Evolutionary conservation across 2,113 vertebrate species (phyloP).

Genomic region (Antigone vipio): DNA sequence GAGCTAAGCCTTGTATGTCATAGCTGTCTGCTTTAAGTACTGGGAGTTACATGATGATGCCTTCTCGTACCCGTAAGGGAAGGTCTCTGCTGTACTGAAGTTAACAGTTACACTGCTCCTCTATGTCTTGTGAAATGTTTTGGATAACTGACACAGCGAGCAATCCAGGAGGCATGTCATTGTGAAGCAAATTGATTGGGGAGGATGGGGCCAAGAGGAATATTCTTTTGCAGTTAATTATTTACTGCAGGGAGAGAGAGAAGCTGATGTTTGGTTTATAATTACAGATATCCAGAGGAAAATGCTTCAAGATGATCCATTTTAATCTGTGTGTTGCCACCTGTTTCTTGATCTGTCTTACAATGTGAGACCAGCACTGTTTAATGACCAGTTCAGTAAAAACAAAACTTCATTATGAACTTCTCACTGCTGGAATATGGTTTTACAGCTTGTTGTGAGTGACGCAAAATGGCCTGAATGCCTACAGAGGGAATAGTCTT

Average conservation of each 20-base stretch:
- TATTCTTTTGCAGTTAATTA: slow-evolving; percentile 41
- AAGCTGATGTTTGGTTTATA: slow-evolving; percentile 2
- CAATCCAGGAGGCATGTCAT: not conserved
- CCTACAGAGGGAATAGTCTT: not conserved
- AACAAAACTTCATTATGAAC: not conserved
- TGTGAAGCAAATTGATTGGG: not conserved
- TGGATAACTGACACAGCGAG: not conserved
- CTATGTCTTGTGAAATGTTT: not conserved
- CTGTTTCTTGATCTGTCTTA: not conserved
- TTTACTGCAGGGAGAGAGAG: slow-evolving; percentile 10
- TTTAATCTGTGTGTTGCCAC: not conserved
- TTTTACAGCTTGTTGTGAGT: not conserved
- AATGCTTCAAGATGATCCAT: not conserved
- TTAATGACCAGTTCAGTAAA: not conserved
- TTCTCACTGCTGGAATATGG: not conserved
- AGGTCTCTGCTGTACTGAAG: not conserved
- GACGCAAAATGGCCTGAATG: not conserved
- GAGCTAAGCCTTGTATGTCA: slow-evolving; percentile 22
- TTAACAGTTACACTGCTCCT: not conserved
- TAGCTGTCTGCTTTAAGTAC: not conserved
- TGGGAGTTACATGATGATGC: not conserved
- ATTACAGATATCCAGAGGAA: not conserved
- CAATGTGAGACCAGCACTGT: not conserved
- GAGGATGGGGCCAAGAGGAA: not conserved
- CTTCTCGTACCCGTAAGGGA: not conserved